Conservation (phyloP, 1,140 invertebrate genomes). For the Caerostris extrusa region DNA sequence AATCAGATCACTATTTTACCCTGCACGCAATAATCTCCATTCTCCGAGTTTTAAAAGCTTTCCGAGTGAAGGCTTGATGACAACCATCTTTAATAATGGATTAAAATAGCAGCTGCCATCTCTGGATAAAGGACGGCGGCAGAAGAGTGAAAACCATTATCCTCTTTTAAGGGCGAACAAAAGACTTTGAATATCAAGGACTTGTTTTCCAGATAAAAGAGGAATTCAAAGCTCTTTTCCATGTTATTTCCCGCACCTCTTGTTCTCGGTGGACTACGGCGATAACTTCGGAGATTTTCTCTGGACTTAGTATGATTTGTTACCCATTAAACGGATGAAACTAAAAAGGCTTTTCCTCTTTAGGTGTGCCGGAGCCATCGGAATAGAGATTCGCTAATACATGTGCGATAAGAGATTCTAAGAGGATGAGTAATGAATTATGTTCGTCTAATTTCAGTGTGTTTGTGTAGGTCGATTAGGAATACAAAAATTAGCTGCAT, state of each 20-base stretch:
- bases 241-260: not conserved
- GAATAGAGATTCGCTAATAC: not conserved
- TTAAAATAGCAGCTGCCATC: constrained; percentile 59
- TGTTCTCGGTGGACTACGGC: not conserved
- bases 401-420: not conserved
- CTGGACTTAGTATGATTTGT: not conserved
- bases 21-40: not conserved
- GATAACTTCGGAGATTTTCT: not conserved
- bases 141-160: constrained; percentile 19
- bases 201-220: not conserved
- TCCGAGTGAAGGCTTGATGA: not conserved
- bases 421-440: not conserved
- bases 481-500: too few species aligned
- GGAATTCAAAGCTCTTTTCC: not conserved
- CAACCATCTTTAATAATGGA: constrained; percentile 58
- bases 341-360: not conserved
- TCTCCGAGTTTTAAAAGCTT: not conserved
- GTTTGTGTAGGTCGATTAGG: too few species aligned
- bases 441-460: too few species aligned
- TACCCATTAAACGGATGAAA: not conserved
- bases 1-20: not conserved
- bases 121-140: not conserved
- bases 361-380: not conserved
- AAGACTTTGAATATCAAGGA: constrained; percentile 10
- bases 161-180: constrained; percentile 22